Conservation (phyloP, 2,888 invertebrate species). For the Torymus texanus region DNA sequence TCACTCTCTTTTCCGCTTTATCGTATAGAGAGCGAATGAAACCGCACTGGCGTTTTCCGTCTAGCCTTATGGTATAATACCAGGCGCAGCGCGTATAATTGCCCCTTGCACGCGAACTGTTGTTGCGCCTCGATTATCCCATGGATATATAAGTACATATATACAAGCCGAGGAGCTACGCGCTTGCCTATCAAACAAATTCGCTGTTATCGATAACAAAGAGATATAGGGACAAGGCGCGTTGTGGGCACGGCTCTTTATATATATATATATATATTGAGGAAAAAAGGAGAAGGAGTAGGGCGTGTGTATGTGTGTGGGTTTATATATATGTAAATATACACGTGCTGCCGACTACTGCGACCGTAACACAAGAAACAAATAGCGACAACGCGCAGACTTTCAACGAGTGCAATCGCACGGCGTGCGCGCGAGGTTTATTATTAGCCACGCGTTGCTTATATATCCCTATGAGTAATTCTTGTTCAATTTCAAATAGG, state of each 20-base stretch:
- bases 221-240: neutral
- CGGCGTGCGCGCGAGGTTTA: neutral
- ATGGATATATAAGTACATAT: no score
- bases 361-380: slow-evolving; percentile 7
- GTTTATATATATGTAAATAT: no score
- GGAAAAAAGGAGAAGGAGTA: no score
- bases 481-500: neutral
- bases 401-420: slow-evolving; percentile 6
- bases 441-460: slow-evolving; percentile 7
- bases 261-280: neutral
- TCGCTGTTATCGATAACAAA: slow-evolving; percentile 21
- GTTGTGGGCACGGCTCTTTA: neutral
- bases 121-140: no score
- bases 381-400: slow-evolving; percentile 12
- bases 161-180: no score
- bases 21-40: no score
- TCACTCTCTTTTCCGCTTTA: no score
- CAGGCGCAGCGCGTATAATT: no score
- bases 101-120: no score
- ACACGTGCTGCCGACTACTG: neutral
- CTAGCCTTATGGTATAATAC: no score
- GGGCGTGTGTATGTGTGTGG: no score
- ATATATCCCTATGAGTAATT: neutral
- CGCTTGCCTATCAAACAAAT: slow-evolving; percentile 14
- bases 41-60: no score